Evolutionary conservation across 2,113 vertebrate genomes (phyloP), one percentile per base, ranked within the genome.

Genomic region (Centropus bengalensis): DNA sequence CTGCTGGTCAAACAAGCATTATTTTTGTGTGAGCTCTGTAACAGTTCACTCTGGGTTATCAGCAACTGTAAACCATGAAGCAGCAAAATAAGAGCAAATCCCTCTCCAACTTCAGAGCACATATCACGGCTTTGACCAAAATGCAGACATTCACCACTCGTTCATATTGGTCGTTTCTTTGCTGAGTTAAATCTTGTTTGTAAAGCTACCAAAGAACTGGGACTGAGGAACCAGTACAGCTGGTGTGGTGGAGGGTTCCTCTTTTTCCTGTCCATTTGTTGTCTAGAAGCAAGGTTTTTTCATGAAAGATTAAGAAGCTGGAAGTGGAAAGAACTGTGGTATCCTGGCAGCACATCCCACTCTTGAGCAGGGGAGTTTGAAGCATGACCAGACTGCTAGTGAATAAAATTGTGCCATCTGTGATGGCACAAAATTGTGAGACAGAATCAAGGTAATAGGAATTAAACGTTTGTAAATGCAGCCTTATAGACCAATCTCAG

Each of bases 331-430:
- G 90, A 84, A 40, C 79, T 93, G 60, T 78, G 49, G 30, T 89
- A 30, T 89, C 36, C 92, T 96, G 94, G 96, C 94, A 96, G 95
- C 81, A 93, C 92, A 89, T 66, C 45, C 16, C 0, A 12, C 62
- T 94, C 69, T 86, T 45, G 51, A 88, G 70, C 71, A 86, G 82
- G 58, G 51, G 58, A 93, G 77, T 80, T 92, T 92, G 96, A 94
- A 95, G 73, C 38, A 70, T 4, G 28, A 71, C 90, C 91, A 96
- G 84, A 40, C 33, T 1, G 4, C 54, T 56, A 64, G 22, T 52
- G 87, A 95, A 79, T 75, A 88, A 80, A 93, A 91, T 89, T 85
- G 75, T 94, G 64, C 95, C 91, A 96, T 97, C 95, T 96, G 92
- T 62, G 82, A 54, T 64, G 63, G 73, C 36, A 80, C 91, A 86